Base-by-base conservation (phyloP, 2,113 vertebrate species). In the Siniperca chuatsi region DNA sequence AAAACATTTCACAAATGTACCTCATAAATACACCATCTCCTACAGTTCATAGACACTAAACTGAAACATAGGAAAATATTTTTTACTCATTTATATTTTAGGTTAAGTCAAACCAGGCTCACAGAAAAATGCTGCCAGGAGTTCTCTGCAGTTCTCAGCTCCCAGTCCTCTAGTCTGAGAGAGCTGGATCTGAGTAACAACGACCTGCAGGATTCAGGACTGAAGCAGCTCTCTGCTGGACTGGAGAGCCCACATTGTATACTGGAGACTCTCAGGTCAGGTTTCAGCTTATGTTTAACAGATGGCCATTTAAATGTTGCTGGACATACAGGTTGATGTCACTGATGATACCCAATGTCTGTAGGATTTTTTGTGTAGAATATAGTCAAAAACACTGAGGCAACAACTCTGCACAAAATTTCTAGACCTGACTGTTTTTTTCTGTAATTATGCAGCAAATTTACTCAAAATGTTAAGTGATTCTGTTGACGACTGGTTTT, bases 141-240 rank as follows among this genome's bases (percentile, higher is more conserved):
- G 29, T 8, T 71, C 11, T 54, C 50, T 1, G 23, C 64, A 57
- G 16, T 67, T 16, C 16, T 79, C 66, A 37, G 54, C 29, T 79
- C 4, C 2, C 25, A 23, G 25, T 78, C 11, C 25, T 78, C 18
- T 4, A 2, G 2, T n/a, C 52, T 78, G 65, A 69, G 4, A n/a
- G 54, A 78, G 4, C 25, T 78, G 76, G 76, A 69, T 20, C 65
- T 78, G 40, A 78, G 40, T 46, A 58, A 78, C 25, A 79, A 69
- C 1, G 8, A 69, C 29, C 65, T 79, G 20, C 40, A 79, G 65
- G 77, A 79, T 20, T 69, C 54, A 12, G 77, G 77, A n/a, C 12
- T 69, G 50, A 18, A 69, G 29, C 12, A 15, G 25, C 52, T 78
- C 0, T 46, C 65, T 48, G 25, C 8, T 18, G 62, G 62, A 78